These are phyloP conservation scores for Eutrigla gurnardus DNA, from an alignment of 2,797 vertebrate species.

Conservation along the genomic window DNA sequence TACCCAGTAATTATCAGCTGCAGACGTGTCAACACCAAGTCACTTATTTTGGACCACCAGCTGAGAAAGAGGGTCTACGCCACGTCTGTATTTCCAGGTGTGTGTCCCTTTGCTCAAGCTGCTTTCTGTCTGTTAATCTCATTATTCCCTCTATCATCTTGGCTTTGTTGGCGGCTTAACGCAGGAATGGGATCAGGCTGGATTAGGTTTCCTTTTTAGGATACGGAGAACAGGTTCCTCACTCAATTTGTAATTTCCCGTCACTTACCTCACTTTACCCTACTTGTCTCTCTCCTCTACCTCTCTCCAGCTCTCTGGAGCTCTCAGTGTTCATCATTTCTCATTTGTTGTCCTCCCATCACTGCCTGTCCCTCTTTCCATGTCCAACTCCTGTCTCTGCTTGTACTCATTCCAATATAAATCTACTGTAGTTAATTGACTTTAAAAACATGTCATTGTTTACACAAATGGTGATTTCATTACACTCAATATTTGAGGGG, in stretches of 20 bases:
- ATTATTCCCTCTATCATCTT: constrained; percentile 68
- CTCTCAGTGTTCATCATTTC: neutral
- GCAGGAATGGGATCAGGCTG: constrained; percentile 60
- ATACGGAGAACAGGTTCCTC: constrained; percentile 51
- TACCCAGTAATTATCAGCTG: constrained; percentile 12
- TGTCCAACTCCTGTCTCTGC: neutral
- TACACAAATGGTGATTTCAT: neutral
- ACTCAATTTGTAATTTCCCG: constrained; percentile 33
- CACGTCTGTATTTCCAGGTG: constrained; percentile 42
- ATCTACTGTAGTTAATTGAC: neutral
- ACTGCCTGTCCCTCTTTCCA: neutral
- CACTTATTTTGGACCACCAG: constrained; percentile 24
- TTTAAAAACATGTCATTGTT: neutral
- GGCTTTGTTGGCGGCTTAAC: constrained; percentile 69
- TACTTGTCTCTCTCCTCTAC: neutral
- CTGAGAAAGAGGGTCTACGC: constrained; percentile 26
- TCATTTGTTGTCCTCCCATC: neutral
- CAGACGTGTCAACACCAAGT: neutral
- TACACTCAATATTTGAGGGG: neutral
- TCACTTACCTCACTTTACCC: constrained; percentile 44
- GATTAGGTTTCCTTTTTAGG: constrained; percentile 69
- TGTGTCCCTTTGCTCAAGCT: constrained; percentile 49
- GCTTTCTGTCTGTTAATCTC: constrained; percentile 65
- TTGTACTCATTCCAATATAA: neutral
- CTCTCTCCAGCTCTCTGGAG: neutral